phyloP scores from a whole-genome alignment of 2,888 invertebrate species.

The Smittia sp. region DNA sequence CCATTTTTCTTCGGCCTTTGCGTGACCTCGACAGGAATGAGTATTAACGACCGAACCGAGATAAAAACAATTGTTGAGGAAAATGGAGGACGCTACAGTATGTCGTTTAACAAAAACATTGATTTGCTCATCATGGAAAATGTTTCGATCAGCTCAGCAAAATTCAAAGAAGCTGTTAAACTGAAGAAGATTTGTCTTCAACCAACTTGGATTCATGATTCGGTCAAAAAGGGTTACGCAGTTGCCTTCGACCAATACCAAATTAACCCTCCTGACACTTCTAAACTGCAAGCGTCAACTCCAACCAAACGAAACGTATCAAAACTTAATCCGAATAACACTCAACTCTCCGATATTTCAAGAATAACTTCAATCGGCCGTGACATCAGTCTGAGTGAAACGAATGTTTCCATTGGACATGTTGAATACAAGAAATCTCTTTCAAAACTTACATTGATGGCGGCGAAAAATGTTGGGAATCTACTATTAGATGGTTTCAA shows the following conservation, averaged over 20 bases:
- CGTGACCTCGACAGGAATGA: constrained; percentile 71
- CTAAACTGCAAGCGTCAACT: not conserved
- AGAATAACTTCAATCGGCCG: not conserved
- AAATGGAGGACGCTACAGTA: constrained; percentile 62
- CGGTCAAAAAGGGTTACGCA: constrained; percentile 63
- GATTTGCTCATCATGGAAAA: not conserved
- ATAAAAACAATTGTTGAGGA: constrained; percentile 63
- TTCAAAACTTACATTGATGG: not conserved
- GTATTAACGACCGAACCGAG: constrained; percentile 57
- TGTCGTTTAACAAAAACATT: constrained; percentile 45
- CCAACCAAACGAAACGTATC: not conserved
- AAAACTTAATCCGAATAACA: not conserved
- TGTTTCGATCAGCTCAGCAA: not conserved
- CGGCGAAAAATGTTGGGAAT: constrained; percentile 11
- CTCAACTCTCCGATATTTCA: not conserved
- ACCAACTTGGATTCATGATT: constrained; percentile 70
- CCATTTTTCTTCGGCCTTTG: constrained; percentile 70
- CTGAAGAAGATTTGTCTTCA: constrained; percentile 61
- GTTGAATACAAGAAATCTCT: not conserved
- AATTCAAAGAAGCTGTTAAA: not conserved
- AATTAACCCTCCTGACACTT: constrained; percentile 54
- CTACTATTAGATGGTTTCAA: not conserved
- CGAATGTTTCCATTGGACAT: not conserved
- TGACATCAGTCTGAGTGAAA: not conserved
- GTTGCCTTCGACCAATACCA: constrained; percentile 58